Evolutionary conservation across 2,797 vertebrate species (phyloP).

Genomic region (Schizopygopsis malacanthus): DNA sequence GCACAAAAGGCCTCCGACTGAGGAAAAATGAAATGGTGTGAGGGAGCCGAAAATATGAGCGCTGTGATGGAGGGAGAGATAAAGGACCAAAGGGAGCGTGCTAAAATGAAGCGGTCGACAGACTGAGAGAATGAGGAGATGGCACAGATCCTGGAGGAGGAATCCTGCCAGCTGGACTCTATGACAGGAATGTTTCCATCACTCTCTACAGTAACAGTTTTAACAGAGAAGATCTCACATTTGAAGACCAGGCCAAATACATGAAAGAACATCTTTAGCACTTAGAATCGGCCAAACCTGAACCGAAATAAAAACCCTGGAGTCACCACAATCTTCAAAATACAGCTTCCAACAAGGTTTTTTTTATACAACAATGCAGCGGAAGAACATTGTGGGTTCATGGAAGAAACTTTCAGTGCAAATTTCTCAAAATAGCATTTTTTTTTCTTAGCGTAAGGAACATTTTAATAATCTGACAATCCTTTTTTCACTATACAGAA

Average conservation of each 20-base stretch:
- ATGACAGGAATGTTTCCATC: conserved; percentile 45
- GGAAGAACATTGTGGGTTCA: neutral
- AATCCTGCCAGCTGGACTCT: conserved; percentile 35
- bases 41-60: conserved; percentile 33
- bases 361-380: no score
- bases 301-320: neutral
- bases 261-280: conserved; percentile 16
- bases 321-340: neutral
- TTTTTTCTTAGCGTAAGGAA: no score
- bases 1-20: conserved; percentile 5
- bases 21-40: conserved; percentile 25
- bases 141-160: conserved; percentile 42
- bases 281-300: conserved; percentile 22
- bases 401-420: neutral
- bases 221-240: conserved; percentile 46
- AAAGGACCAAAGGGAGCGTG: conserved; percentile 20
- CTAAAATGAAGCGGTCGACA: conserved; percentile 22
- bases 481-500: no score
- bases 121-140: conserved; percentile 27
- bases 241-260: conserved; percentile 39
- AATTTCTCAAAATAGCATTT: neutral
- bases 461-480: no score
- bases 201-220: conserved; percentile 55
- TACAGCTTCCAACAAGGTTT: neutral
- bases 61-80: conserved; percentile 26